phyloP scores from a whole-genome alignment of 2,888 invertebrate genomes.

The Pachycephus smyrnensis region DNA sequence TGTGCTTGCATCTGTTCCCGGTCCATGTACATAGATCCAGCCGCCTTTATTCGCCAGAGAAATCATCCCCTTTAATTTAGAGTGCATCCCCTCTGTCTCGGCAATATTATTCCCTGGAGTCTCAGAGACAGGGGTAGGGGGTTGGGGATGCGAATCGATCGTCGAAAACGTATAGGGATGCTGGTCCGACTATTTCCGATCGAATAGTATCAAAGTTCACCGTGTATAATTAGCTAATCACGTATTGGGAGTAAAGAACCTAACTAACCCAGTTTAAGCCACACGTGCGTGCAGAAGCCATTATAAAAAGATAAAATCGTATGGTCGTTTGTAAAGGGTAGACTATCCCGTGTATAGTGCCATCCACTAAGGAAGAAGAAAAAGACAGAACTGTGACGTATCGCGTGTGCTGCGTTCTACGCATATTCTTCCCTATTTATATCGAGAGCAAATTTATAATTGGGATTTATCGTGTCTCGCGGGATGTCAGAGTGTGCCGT shows the following conservation, averaged over 20 bases:
- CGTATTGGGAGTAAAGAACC: not conserved
- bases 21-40: not conserved
- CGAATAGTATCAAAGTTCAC: not conserved
- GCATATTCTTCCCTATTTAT: slow-evolving; percentile 9
- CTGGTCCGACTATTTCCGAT: not conserved
- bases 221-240: not conserved
- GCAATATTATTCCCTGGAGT: not conserved
- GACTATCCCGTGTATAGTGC: not conserved
- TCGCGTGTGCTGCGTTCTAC: not conserved
- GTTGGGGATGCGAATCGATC: not conserved
- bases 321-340: not conserved
- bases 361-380: not conserved
- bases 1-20: not conserved
- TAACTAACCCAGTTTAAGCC: not conserved
- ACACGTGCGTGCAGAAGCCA: not conserved
- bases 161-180: not conserved
- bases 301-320: not conserved
- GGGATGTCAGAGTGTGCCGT: not conserved
- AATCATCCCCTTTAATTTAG: not conserved
- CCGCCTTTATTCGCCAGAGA: not conserved
- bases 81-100: not conserved
- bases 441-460: slow-evolving; percentile 17
- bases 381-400: not conserved
- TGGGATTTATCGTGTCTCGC: slow-evolving; percentile 5
- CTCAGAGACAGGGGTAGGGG: not conserved